Base-by-base conservation (phyloP, 2,888 invertebrate species). In the Scaptomyza parva region DNA sequence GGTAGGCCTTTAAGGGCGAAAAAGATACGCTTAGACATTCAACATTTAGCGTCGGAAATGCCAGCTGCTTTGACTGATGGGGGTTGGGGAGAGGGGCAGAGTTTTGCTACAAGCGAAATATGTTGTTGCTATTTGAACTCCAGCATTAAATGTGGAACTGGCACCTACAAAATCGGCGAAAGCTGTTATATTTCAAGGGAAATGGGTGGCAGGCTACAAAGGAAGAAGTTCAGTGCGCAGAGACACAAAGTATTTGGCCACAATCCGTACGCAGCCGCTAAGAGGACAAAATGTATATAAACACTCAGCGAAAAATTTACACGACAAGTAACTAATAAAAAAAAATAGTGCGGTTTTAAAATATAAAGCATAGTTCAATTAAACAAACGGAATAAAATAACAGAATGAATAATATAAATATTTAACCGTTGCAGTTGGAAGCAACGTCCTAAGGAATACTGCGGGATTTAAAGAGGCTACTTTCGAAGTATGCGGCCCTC, bases 121-220 rank as follows among this genome's bases (percentile, higher is more conserved):
- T 76, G 76, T 48, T 78, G 60, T 40, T 65, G 50, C 58, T 58
- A 75, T 74, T 76, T 74, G 58, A 63, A 53, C 45, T 70, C 20
- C 53, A 37, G 28, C 70, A 41, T 62, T 59, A 59, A 76, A 74
- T 64, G 60, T 63, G 61, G 60, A 64, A 71, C 53, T 66, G 50
- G 18, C 51, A 47, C 44, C 58, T 40, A 50, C 53, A 35, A 59
- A 43, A 51, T 14, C 39, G 41, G 50, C 66, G 61, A 65, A 66
- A 74, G 53, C 66, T 53, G 44, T 30, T 7, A n/a, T n/a, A n/a
- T n/a, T 30, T 5, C 39, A 35, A 17, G 44, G 43, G 24, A n/a
- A 4, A 7, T 40, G 20, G 22, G 9, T 22, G 12, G 18, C 28
- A 43, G 43, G 41, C 18, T 35, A 58, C 58, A 69, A 66, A 59